Conservation (phyloP, 2,797 vertebrate genomes). For the Pagetopsis macropterus region DNA sequence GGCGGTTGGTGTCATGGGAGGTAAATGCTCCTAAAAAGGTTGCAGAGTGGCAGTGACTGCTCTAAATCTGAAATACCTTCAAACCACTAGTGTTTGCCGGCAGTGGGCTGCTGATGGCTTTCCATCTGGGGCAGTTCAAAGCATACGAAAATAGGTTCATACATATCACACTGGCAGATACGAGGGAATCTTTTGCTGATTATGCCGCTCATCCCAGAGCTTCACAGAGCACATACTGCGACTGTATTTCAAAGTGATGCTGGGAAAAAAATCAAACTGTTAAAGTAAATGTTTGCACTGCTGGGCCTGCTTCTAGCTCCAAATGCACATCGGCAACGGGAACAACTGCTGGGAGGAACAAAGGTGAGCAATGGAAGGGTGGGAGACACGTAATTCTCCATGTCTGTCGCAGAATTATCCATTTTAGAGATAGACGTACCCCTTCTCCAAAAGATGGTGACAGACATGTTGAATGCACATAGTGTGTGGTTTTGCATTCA, state of each 20-base stretch:
- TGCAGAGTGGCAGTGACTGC: slow-evolving; percentile 23
- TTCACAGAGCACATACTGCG: slow-evolving; percentile 65
- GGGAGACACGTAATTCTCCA: slow-evolving; percentile 26
- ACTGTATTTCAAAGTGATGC: slow-evolving; percentile 63
- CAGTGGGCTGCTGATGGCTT: slow-evolving; percentile 44
- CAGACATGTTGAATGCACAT: slow-evolving; percentile 35
- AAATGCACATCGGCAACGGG: slow-evolving; percentile 53
- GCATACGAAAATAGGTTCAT: slow-evolving; percentile 71
- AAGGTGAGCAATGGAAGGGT: slow-evolving; percentile 28
- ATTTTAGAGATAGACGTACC: neutral
- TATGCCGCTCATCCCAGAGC: slow-evolving; percentile 57
- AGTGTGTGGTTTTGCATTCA: slow-evolving; percentile 46
- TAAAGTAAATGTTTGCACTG: slow-evolving; percentile 71
- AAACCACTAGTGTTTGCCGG: slow-evolving; percentile 35
- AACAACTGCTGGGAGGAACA: slow-evolving; percentile 38
- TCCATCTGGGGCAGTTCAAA: slow-evolving; percentile 70
- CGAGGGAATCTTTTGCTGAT: slow-evolving; percentile 59
- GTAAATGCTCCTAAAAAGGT: slow-evolving; percentile 28
- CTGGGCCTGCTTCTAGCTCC: slow-evolving; percentile 58
- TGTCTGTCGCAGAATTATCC: slow-evolving; percentile 21
- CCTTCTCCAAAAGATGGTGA: slow-evolving; percentile 29
- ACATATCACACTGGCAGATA: slow-evolving; percentile 65
- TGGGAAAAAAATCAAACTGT: slow-evolving; percentile 55
- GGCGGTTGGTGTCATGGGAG: slow-evolving; percentile 11
- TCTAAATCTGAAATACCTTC: slow-evolving; percentile 55